A percentile compares a stretch with the other conserved stretches of the same genome.
Conservation (phyloP, 2,797 vertebrate genomes). For the Enteromius paludinosus region DNA sequence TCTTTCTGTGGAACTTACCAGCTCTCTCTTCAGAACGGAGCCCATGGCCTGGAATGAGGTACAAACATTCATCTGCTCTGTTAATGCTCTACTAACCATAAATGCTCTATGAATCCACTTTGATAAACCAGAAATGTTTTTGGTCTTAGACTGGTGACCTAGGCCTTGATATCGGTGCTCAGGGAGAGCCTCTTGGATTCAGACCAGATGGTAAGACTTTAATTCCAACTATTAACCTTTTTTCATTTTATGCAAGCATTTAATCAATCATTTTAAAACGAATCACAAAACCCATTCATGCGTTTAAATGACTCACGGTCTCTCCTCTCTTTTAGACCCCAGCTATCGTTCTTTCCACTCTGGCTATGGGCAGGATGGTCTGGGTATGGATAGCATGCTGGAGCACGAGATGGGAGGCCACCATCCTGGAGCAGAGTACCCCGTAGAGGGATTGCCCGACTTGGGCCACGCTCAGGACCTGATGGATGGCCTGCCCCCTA, state of each 20-base stretch:
- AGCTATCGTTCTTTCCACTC: slow-evolving; percentile 94
- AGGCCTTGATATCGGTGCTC: slow-evolving; percentile 93
- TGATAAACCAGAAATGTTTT: not conserved
- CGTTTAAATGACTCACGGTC: not conserved
- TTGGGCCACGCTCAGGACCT: slow-evolving; percentile 98
- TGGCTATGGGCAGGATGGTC: slow-evolving; percentile 92
- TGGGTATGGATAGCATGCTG: slow-evolving; percentile 97
- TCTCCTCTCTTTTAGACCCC: slow-evolving; percentile 79
- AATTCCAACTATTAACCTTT: not conserved
- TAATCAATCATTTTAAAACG: no score
- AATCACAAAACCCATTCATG: not conserved
- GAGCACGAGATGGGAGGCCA: slow-evolving; percentile 93
- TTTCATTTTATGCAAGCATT: not conserved
- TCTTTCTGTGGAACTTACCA: slow-evolving; percentile 95
- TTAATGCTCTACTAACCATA: not conserved
- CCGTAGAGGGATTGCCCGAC: slow-evolving; percentile 95
- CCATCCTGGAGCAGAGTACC: slow-evolving; percentile 95
- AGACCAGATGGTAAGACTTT: slow-evolving; percentile 90
- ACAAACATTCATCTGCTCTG: not conserved
- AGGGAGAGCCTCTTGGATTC: slow-evolving; percentile 95
- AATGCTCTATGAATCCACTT: not conserved
- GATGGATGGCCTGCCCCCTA: slow-evolving; percentile 94
- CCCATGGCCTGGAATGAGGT: slow-evolving; percentile 99
- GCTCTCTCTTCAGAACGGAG: slow-evolving; percentile 96
- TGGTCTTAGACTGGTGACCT: slow-evolving; percentile 89